Conservation (phyloP, 1,140 invertebrate species). For the Whitmania pigra region DNA sequence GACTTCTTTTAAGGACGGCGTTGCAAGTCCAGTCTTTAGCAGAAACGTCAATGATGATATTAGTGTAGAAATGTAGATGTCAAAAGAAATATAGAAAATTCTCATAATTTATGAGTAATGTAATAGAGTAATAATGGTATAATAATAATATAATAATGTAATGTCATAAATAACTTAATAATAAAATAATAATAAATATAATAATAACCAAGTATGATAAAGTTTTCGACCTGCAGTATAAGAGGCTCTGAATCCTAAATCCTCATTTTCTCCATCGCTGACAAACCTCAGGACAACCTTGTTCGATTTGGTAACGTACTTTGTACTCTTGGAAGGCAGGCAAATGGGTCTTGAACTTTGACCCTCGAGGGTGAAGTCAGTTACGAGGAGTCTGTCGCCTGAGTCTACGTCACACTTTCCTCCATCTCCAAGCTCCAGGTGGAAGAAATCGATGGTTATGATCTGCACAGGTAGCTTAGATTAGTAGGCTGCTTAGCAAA, state of each 20-base stretch:
- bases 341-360: slow-evolving; percentile 18
- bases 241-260: slow-evolving; percentile 22
- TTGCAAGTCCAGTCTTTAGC: slow-evolving; percentile 17
- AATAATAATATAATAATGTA: too few relatives aligned
- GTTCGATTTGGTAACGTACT: slow-evolving; percentile 17
- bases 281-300: slow-evolving; percentile 11
- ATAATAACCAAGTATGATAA: too few relatives aligned
- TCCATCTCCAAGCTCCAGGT: background rate
- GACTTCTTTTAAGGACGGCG: slow-evolving; percentile 16
- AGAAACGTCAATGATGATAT: background rate
- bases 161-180: too few relatives aligned
- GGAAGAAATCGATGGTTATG: too few relatives aligned
- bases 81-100: too few relatives aligned
- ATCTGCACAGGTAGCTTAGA: too few relatives aligned
- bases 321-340: slow-evolving; percentile 7
- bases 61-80: too few relatives aligned
- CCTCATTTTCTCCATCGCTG: slow-evolving; percentile 17
- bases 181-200: too few relatives aligned
- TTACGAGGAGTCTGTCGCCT: background rate
- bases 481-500: too few relatives aligned
- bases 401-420: background rate
- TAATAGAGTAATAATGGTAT: too few relatives aligned
- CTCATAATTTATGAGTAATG: too few relatives aligned
- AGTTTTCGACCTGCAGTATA: slow-evolving; percentile 20
- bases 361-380: background rate